phyloP scores from a whole-genome alignment of 2,797 vertebrate genomes.

The Lemur catta region DNA sequence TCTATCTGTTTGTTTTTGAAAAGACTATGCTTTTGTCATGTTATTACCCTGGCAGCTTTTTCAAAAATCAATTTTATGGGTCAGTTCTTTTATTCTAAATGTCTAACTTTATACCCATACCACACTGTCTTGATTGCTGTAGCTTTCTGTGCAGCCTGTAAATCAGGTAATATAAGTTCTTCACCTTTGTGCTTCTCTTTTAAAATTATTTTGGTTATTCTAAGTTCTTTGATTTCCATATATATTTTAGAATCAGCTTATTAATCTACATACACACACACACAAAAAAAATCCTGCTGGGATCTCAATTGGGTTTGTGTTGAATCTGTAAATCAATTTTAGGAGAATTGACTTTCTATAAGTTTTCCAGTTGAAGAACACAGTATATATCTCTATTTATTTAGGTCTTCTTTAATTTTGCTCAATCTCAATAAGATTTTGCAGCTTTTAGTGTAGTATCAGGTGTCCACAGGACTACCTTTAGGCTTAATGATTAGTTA shows the following conservation, averaged over 20 bases:
- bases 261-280: not conserved
- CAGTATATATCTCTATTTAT: not conserved
- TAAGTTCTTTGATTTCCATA: not conserved
- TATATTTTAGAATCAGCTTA: not conserved
- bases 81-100: not conserved
- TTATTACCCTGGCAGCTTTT: not conserved
- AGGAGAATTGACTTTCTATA: not conserved
- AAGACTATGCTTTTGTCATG: not conserved
- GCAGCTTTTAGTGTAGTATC: not conserved
- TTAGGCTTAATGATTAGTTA: not conserved
- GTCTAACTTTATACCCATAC: not conserved
- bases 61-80: not conserved
- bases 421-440: not conserved
- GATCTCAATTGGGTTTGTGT: not conserved
- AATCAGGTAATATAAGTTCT: not conserved
- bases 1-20: too few species aligned
- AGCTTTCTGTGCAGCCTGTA: not conserved
- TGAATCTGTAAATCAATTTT: not conserved
- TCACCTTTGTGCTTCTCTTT: not conserved
- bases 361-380: not conserved
- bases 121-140: not conserved
- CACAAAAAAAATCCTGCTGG: not conserved
- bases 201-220: not conserved
- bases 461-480: not conserved
- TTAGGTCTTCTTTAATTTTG: not conserved